Evolutionary conservation across 2,888 invertebrate genomes (phyloP).

Genomic region (Drosophila cognata): DNA sequence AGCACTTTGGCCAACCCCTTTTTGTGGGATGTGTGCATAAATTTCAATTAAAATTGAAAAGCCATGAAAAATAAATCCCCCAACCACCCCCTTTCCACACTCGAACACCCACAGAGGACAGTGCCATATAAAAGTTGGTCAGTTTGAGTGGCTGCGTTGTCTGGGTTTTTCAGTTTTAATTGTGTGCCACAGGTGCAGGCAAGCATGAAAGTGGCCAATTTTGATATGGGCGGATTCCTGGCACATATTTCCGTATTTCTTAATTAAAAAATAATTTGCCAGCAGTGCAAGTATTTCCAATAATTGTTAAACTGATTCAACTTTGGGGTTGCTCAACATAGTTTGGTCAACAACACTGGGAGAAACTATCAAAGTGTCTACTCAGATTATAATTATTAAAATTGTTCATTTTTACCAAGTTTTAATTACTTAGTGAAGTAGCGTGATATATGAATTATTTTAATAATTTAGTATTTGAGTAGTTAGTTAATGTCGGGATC

Average conservation of each 20-base stretch:
- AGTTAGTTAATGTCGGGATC: background rate
- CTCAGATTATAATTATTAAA: background rate
- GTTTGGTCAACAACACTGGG: constrained; percentile 1
- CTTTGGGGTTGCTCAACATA: constrained; percentile 1
- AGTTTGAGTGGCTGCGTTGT: constrained; percentile 25
- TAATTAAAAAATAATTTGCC: constrained; percentile 69
- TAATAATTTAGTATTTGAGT: background rate
- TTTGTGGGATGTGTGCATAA: constrained; percentile 67
- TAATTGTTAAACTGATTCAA: constrained; percentile 59
- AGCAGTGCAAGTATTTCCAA: constrained; percentile 51
- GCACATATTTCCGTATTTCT: constrained; percentile 57
- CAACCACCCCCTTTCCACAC: background rate
- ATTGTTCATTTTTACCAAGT: accelerated
- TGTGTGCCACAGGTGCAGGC: constrained; percentile 69
- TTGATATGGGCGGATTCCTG: constrained; percentile 8
- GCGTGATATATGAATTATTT: background rate
- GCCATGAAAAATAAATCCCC: constrained; percentile 72
- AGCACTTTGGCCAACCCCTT: constrained; percentile 42
- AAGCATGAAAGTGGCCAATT: constrained; percentile 73
- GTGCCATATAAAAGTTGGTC: constrained; percentile 57
- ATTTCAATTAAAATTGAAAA: constrained; percentile 80
- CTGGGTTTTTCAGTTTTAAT: constrained; percentile 58
- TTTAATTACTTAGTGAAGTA: background rate
- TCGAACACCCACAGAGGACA: constrained; percentile 20
- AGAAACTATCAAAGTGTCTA: background rate